These are phyloP conservation scores for Macroramphosus scolopax DNA, from an alignment of 2,797 vertebrate species.

Conservation along the genomic window DNA sequence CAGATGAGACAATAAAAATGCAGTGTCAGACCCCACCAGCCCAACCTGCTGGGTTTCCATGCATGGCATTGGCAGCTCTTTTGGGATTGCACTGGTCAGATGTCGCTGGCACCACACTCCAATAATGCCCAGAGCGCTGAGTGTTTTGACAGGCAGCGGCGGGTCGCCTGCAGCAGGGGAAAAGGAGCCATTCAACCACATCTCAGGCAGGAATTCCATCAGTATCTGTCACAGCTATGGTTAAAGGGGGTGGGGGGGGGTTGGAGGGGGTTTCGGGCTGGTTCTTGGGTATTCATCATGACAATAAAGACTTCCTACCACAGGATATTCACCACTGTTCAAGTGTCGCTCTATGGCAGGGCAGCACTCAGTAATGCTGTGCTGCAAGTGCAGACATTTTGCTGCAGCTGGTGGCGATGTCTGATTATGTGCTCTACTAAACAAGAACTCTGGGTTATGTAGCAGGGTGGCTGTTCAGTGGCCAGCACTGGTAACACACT, in stretches of 20 bases:
- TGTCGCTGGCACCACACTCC: constrained; percentile 52
- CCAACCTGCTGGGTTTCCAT: constrained; percentile 42
- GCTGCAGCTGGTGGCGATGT: constrained; percentile 79
- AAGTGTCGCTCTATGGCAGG: constrained; percentile 41
- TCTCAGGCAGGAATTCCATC: constrained; percentile 32
- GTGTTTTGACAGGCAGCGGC: constrained; percentile 57
- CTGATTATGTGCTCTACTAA: constrained; percentile 85
- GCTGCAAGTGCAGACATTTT: constrained; percentile 65
- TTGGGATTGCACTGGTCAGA: constrained; percentile 57
- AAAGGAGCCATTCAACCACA: constrained; percentile 22
- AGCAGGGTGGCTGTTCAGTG: constrained; percentile 67
- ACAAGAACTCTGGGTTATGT: constrained; percentile 71
- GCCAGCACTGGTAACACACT: constrained; percentile 54
- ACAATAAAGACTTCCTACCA: constrained; percentile 16
- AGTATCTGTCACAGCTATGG: constrained; percentile 32
- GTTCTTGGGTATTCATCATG: constrained; percentile 24
- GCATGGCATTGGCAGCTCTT: constrained; percentile 51
- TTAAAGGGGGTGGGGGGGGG: not conserved
- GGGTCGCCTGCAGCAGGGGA: constrained; percentile 33
- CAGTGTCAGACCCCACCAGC: constrained; percentile 46
- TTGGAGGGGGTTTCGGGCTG: constrained; percentile 11
- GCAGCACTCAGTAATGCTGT: constrained; percentile 28
- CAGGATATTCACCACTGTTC: constrained; percentile 28
- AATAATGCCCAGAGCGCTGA: constrained; percentile 35
- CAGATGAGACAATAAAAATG: constrained; percentile 41